Percentiles rank a stretch among this genome's conserved stretches.
These are phyloP conservation scores for Meliscaeva auricollis DNA, from an alignment of 2,888 invertebrate genomes.

Conservation along the genomic window DNA sequence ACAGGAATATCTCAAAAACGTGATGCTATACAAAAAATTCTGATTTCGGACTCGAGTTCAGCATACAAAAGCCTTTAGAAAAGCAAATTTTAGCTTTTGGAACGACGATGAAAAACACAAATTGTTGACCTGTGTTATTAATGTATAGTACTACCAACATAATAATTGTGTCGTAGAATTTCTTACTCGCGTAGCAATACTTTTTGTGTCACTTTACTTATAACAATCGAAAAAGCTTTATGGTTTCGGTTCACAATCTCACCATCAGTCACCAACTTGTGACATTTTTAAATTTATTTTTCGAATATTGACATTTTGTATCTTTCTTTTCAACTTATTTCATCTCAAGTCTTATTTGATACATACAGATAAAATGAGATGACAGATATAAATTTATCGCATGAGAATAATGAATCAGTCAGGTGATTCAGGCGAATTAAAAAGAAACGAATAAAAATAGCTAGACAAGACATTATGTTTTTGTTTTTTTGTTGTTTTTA, in stretches of 20 bases:
- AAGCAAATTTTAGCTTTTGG: no score
- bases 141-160: no score
- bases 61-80: no score
- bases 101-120: no score
- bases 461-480: background rate
- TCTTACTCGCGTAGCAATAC: background rate
- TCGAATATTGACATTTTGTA: background rate
- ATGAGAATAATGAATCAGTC: slow-evolving; percentile 33
- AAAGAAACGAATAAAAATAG: background rate
- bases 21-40: no score
- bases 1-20: no score
- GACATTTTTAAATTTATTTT: background rate
- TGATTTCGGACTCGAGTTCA: no score
- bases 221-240: slow-evolving; percentile 23
- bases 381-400: slow-evolving; percentile 22
- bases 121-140: no score
- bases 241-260: background rate
- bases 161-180: no score
- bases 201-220: background rate
- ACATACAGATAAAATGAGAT: background rate
- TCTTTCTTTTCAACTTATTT: background rate
- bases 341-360: background rate
- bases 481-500: background rate
- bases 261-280: slow-evolving; percentile 20
- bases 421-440: slow-evolving; percentile 31